Base-by-base conservation (phyloP, 2,888 invertebrate species). In the Cerceris rybyensis region DNA sequence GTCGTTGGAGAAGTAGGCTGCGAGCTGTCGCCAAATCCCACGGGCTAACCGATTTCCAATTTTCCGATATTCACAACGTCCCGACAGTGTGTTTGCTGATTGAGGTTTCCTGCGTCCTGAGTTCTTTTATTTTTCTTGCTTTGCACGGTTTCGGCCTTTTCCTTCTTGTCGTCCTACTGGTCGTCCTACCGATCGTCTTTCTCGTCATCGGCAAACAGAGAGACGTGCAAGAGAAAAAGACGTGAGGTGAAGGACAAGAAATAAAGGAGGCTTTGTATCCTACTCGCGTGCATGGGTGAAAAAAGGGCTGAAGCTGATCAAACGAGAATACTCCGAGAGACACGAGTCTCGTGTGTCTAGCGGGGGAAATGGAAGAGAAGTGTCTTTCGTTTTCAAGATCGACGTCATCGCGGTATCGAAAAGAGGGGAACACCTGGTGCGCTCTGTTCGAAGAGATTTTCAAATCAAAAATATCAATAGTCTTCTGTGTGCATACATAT, bases 31-130 rank as follows among this genome's bases (percentile, higher is more conserved):
- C 54, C 74, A 75, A 80, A 80, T 84, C 75, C 75, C 78, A 63
- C 54, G 67, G 68, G 80, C 78, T 87, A 88, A 89, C 87, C 87
- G 86, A 88, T 87, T 89, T 88, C 85, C 87, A 85, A 89, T 89
- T 89, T 85, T 78, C 85, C 86, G 82, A 88, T 88, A 88, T 88
- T 88, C 87, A 82, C 83, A 85, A 86, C 82, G 75, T 81, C 72
- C 55, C 78, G 52, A 63, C 76, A 57, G 73, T 82, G 76, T 85
- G 79, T 85, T 84, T 83, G 79, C 79, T 79, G 85, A 83, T 86
- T 81, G 83, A 86, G 86, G 79, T 82, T 85, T 82, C 82, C 80
- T 78, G 76, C 71, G 77, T 75, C 72, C 68, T 58, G 73, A 72
- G 43, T 71, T 52, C 69, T 74, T 78, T 84, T 84, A 75, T 74